Evolutionary conservation across 1,140 invertebrate genomes (phyloP), one percentile per base, ranked within the genome.

Genomic region (Drosophila bocki): DNA sequence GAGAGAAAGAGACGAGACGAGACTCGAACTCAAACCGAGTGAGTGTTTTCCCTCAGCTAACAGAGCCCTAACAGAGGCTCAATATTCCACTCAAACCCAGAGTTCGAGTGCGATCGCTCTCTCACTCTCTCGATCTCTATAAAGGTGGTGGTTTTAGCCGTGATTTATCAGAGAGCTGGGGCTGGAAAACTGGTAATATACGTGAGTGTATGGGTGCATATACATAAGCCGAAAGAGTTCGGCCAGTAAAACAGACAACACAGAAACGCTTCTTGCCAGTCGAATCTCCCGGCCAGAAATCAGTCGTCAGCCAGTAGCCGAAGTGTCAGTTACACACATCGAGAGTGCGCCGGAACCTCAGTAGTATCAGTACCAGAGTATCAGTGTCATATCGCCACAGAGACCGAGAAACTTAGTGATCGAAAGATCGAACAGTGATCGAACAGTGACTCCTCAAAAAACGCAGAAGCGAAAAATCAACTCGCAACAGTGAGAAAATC

Each of bases 281-380:
- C 75, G 74, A 77, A 63, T 71, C 63, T 76, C 71, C 78, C 71
- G 80, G 77, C 69, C 64, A 83, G 78, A 91, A 91, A 80, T 91
- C 90, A 91, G 90, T 91, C 90, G 84, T 91, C 84, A 78, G 88
- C 82, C 74, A 90, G 90, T 90, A 78, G 84, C 82, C 90, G 84
- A 91, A 82, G 90, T 90, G 90, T 83, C 80, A 91, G 86, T 80
- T 86, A 91, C 84, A 82, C 64, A 90, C 76, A 82, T 82, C 50
- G 32, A 78, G 67, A 64, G 54, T 65, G 50, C 56, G 58, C n/a
- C 44, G 37, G 33, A 63, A 67, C 32, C 44, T 29, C 41, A 58
- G 13, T 29, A 37, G 12, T 41, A 35, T n/a, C 47, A 44, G 13
- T 12, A 45, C n/a, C 29, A 29, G 11, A 69, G 11, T 44, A 51